A percentile compares a stretch with the other conserved stretches of the same genome.
Evolutionary conservation across 2,113 vertebrate genomes (phyloP).

Genomic region (Excalfactoria chinensis): DNA sequence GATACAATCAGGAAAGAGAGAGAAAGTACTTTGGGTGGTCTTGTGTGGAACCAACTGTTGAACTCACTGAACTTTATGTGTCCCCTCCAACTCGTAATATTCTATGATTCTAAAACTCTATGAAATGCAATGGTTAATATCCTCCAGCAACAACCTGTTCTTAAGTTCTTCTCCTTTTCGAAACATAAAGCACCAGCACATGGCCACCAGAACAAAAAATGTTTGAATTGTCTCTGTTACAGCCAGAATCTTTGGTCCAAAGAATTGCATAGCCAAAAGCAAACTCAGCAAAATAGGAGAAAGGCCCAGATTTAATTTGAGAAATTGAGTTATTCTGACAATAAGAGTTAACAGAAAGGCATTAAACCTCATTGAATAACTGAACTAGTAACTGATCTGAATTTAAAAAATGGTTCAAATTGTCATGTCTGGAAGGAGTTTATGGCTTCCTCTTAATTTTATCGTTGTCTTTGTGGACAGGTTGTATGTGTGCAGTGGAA

Average conservation of each 20-base stretch:
- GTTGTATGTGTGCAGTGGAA: fast-evolving
- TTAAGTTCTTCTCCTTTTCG: neutral
- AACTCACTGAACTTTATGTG: too few relatives aligned
- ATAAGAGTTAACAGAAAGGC: neutral
- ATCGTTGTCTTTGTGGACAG: neutral
- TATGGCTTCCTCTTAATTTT: neutral
- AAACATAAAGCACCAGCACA: neutral
- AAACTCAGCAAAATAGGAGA: neutral
- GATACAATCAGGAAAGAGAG: neutral
- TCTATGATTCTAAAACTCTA: too few relatives aligned
- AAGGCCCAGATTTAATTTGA: neutral
- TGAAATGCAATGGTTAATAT: neutral
- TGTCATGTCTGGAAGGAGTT: neutral
- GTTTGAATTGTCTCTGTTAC: neutral
- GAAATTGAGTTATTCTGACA: neutral
- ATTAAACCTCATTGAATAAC: neutral
- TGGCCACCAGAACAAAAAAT: neutral
- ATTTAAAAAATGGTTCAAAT: neutral
- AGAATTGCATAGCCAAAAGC: neutral
- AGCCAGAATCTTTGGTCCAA: neutral
- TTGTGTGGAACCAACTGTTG: too few relatives aligned
- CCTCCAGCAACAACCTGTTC: neutral
- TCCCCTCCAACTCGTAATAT: too few relatives aligned
- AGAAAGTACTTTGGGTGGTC: too few relatives aligned
- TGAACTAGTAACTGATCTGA: neutral